A percentile compares a stretch with the other conserved stretches of the same genome.
phyloP scores from a whole-genome alignment of 2,888 invertebrate species.

The Hydroisotoma schaefferi region DNA sequence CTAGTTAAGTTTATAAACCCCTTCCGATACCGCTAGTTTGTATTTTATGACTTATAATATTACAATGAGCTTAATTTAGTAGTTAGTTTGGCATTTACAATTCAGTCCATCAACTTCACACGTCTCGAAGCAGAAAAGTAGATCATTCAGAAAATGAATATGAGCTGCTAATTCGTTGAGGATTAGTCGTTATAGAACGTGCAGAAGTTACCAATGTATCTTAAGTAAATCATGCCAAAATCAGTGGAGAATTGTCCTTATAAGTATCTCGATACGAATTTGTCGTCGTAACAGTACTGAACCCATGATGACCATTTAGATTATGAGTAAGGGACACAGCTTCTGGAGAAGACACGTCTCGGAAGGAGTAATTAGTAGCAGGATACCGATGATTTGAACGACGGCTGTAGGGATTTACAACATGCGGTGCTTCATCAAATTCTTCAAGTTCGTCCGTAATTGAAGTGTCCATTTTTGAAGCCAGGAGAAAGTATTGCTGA shows the following conservation, averaged over 20 bases:
- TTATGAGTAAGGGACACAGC: constrained; percentile 37
- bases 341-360: constrained; percentile 45
- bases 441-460: constrained; percentile 77
- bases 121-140: too few relatives aligned
- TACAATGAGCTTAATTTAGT: too few relatives aligned
- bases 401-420: constrained; percentile 55
- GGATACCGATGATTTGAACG: constrained; percentile 42
- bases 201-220: too few relatives aligned
- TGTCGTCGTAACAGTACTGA: constrained; percentile 13
- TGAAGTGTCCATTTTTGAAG: constrained; percentile 57
- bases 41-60: too few relatives aligned
- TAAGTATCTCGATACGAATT: constrained; percentile 29
- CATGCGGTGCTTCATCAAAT: constrained; percentile 86
- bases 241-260: constrained; percentile 46
- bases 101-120: too few relatives aligned
- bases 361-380: constrained; percentile 45
- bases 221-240: too few relatives aligned
- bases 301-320: constrained; percentile 26
- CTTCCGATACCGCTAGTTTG: too few relatives aligned
- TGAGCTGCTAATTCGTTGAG: too few relatives aligned
- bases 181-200: too few relatives aligned
- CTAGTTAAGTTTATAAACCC: too few relatives aligned
- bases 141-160: too few relatives aligned
- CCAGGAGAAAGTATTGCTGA: constrained; percentile 80
- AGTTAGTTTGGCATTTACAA: too few relatives aligned